Evolutionary conservation across 2,113 vertebrate species (phyloP).

Genomic region (Fulmarus glacialis): DNA sequence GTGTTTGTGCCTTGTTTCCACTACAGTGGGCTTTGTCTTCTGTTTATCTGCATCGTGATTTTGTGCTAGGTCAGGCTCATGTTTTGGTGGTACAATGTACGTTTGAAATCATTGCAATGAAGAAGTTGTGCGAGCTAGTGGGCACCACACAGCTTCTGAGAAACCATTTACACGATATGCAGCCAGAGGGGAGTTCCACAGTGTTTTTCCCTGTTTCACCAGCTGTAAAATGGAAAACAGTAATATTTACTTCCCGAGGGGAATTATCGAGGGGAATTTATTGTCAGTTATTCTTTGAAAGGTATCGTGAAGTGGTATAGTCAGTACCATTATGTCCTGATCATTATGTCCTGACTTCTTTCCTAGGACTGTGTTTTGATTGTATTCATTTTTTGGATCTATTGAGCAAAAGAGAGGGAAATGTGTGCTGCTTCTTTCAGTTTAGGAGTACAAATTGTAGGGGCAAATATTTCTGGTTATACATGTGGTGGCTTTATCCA

Average conservation of each 20-base stretch:
- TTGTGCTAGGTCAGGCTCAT: neutral
- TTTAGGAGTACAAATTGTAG: neutral
- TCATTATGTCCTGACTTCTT: neutral
- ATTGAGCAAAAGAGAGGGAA: neutral
- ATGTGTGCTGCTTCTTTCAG: neutral
- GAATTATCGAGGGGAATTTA: neutral
- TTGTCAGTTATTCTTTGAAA: neutral
- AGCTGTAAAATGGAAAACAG: neutral
- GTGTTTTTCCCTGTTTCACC: neutral
- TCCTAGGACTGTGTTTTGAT: neutral
- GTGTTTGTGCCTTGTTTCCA: neutral
- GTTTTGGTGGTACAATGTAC: neutral
- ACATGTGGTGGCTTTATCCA: neutral
- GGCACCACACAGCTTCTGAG: neutral
- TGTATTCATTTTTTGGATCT: neutral
- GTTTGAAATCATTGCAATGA: neutral
- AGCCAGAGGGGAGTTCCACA: neutral
- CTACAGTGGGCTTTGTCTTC: neutral
- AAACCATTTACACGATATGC: neutral
- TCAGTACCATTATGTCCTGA: neutral
- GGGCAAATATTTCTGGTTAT: neutral
- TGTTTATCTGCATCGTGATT: neutral
- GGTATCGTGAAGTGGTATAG: neutral
- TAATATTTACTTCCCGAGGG: neutral
- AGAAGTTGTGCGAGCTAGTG: neutral